A percentile compares a stretch with the other conserved stretches of the same genome.
Conservation (phyloP, 2,888 invertebrate species). For the Neoaliturus tenellus region DNA sequence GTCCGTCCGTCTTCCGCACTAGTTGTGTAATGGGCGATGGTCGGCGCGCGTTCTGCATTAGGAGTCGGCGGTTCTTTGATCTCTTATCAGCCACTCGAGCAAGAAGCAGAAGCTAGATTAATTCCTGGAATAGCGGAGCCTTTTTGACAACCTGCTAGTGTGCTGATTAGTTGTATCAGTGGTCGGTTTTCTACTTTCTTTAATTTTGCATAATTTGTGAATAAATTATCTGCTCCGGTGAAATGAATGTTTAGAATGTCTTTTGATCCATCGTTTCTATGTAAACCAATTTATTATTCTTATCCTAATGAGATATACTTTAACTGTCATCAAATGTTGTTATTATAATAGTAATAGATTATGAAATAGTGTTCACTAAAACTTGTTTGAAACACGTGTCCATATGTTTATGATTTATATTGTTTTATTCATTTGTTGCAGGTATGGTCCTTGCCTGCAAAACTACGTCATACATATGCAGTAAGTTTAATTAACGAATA, state of each 20-base stretch:
- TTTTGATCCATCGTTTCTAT: no score
- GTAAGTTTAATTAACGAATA: no score
- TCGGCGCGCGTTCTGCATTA: constrained; percentile 24
- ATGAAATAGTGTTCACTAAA: no score
- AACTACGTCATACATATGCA: no score
- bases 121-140: constrained; percentile 10
- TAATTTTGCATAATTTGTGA: constrained; percentile 21
- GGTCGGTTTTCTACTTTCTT: neutral
- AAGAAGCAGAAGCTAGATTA: constrained; percentile 37
- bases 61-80: constrained; percentile 23
- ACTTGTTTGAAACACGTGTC: no score
- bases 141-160: constrained; percentile 29
- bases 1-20: constrained; percentile 46
- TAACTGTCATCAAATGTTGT: no score
- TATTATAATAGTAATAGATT: no score
- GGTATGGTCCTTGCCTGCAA: no score
- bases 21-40: constrained; percentile 14
- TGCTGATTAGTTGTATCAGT: constrained; percentile 20
- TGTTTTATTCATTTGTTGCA: no score
- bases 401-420: no score
- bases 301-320: no score
- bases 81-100: constrained; percentile 12
- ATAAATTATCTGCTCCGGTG: neutral
- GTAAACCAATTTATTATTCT: no score
- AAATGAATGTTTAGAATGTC: neutral